phyloP scores from a whole-genome alignment of 2,888 invertebrate genomes.

The Polydrusus cervinus region DNA sequence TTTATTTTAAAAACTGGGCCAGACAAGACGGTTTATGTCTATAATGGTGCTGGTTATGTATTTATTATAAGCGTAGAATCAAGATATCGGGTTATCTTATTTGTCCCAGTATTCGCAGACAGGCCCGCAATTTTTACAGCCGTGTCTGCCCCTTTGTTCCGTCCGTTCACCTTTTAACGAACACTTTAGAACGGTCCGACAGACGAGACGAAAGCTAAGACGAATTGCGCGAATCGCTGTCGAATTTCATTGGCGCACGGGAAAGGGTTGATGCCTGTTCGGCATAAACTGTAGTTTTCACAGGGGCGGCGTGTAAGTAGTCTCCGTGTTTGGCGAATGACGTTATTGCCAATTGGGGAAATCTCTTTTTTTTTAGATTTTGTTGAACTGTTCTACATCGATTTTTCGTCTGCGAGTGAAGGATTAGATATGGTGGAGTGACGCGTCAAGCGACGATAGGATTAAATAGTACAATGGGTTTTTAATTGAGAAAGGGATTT shows the following conservation, averaged over 20 bases:
- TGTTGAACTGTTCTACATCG: too few species aligned
- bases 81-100: constrained; percentile 39
- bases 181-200: constrained; percentile 45
- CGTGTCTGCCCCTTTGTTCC: constrained; percentile 49
- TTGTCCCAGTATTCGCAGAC: constrained; percentile 40
- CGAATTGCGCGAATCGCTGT: constrained; percentile 37
- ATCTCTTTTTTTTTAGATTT: too few species aligned
- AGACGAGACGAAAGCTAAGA: constrained; percentile 42
- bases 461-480: too few species aligned
- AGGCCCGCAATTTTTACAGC: constrained; percentile 44
- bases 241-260: constrained; percentile 42
- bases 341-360: too few species aligned
- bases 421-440: too few species aligned
- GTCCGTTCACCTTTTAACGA: constrained; percentile 60
- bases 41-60: constrained; percentile 11
- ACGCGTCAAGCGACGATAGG: too few species aligned
- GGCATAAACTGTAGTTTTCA: constrained; percentile 12
- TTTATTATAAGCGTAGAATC: constrained; percentile 27
- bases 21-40: constrained; percentile 42
- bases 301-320: background rate
- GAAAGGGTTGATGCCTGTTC: background rate
- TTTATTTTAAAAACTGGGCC: background rate
- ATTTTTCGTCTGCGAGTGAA: too few species aligned
- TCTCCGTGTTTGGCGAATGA: too few species aligned
- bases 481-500: too few species aligned